Percentiles rank a stretch among this genome's conserved stretches.
Evolutionary conservation across 1,140 invertebrate genomes (phyloP).

Genomic region (Drosophila nebulosa): DNA sequence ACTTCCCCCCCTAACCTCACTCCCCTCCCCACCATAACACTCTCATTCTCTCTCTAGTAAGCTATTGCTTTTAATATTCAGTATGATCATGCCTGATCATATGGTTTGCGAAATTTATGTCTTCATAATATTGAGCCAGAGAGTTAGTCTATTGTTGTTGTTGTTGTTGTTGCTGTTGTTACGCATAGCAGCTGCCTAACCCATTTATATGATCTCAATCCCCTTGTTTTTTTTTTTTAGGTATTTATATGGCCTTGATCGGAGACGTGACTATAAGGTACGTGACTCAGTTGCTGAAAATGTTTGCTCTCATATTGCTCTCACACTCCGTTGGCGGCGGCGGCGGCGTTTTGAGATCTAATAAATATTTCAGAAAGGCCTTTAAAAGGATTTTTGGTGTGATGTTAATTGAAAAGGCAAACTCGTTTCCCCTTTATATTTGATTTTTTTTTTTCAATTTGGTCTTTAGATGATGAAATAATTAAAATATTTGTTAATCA

Average conservation of each 20-base stretch:
- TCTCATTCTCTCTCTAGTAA: neutral
- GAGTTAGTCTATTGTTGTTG: slow-evolving; percentile 22
- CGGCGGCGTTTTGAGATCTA: neutral
- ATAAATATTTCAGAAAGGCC: neutral
- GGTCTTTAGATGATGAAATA: neutral
- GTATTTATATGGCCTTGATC: slow-evolving; percentile 7
- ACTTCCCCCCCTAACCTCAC: neutral
- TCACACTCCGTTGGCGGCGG: neutral
- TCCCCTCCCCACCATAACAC: neutral
- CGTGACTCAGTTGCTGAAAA: slow-evolving; percentile 71
- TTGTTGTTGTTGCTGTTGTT: slow-evolving; percentile 10
- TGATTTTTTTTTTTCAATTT: too few species aligned
- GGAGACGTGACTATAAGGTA: slow-evolving; percentile 23
- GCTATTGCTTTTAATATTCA: slow-evolving; percentile 60
- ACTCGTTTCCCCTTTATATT: neutral
- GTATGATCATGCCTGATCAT: slow-evolving; percentile 52
- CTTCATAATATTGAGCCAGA: slow-evolving; percentile 56
- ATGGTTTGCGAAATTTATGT: slow-evolving; percentile 72
- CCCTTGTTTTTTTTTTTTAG: slow-evolving; percentile 21
- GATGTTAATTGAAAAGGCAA: neutral
- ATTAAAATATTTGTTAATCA: neutral
- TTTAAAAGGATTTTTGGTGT: neutral
- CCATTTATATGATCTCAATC: slow-evolving; percentile 18
- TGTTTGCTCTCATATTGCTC: neutral
- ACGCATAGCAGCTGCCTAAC: slow-evolving; percentile 37